Evolutionary conservation across 2,797 vertebrate species (phyloP).

Genomic region (Rhincodon typus): DNA sequence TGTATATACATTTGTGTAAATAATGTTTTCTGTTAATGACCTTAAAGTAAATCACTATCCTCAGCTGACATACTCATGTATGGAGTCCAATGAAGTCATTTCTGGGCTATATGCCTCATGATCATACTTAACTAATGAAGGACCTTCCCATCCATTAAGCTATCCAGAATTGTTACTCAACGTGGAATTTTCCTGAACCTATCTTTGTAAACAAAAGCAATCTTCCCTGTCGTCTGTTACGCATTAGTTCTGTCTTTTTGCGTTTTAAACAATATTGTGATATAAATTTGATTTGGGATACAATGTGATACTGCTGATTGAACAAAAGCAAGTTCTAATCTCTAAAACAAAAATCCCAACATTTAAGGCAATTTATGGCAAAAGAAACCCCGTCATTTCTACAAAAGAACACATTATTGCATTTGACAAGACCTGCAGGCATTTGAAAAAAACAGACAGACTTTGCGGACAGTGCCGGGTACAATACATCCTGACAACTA

Average conservation of each 20-base stretch:
- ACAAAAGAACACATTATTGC: constrained; percentile 25
- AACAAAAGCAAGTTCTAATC: neutral
- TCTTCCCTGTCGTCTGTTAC: neutral
- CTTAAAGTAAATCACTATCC: neutral
- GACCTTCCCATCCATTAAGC: neutral
- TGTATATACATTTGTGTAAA: neutral
- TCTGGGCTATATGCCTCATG: neutral
- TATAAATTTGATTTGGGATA: neutral
- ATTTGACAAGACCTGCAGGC: constrained; percentile 13
- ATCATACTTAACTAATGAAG: no score
- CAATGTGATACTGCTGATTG: neutral
- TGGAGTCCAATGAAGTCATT: neutral
- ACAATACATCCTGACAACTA: constrained; percentile 19
- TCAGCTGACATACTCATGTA: neutral
- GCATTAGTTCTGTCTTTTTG: no score
- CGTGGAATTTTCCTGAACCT: neutral
- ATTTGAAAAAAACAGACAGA: neutral
- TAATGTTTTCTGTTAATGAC: neutral
- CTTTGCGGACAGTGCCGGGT: neutral
- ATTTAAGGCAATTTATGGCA: constrained; percentile 17
- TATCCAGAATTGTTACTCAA: neutral
- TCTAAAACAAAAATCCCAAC: neutral
- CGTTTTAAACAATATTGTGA: neutral
- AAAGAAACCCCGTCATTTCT: neutral
- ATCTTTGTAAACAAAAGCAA: neutral